Percentiles rank a stretch among this genome's conserved stretches.
These are phyloP conservation scores for Crioceris asparagi DNA, from an alignment of 2,888 invertebrate species.

Conservation along the genomic window DNA sequence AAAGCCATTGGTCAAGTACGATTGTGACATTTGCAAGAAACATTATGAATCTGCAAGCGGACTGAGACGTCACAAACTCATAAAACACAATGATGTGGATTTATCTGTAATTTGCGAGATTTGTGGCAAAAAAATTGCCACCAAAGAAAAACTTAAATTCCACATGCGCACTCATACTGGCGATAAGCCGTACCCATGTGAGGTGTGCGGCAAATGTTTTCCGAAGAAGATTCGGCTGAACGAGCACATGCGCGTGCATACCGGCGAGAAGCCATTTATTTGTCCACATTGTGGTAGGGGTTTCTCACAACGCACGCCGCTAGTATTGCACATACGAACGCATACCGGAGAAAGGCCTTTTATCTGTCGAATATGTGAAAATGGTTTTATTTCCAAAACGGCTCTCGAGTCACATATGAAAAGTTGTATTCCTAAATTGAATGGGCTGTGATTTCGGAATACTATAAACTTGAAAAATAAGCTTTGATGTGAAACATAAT, in stretches of 20 bases:
- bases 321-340: slow-evolving; percentile 23
- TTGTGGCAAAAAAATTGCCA: slow-evolving; percentile 25
- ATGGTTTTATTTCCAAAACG: slow-evolving; percentile 32
- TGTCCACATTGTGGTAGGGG: slow-evolving; percentile 25
- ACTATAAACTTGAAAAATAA: too few relatives aligned
- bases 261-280: slow-evolving; percentile 24
- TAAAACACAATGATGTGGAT: slow-evolving; percentile 33
- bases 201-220: slow-evolving; percentile 21
- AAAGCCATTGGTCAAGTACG: slow-evolving; percentile 28
- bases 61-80: slow-evolving; percentile 33
- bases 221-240: slow-evolving; percentile 20
- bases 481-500: too few relatives aligned
- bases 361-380: slow-evolving; percentile 17
- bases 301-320: slow-evolving; percentile 25
- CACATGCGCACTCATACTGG: slow-evolving; percentile 28
- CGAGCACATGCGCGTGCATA: slow-evolving; percentile 25
- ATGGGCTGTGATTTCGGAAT: too few relatives aligned
- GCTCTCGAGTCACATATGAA: slow-evolving; percentile 33
- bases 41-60: slow-evolving; percentile 31
- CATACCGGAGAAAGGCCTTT: slow-evolving; percentile 23
- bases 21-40: slow-evolving; percentile 41
- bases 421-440: slow-evolving; percentile 25
- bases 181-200: slow-evolving; percentile 25
- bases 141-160: slow-evolving; percentile 21
- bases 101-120: slow-evolving; percentile 32